Base-by-base conservation (phyloP, 2,113 vertebrate species). In the Etheostoma cragini region DNA sequence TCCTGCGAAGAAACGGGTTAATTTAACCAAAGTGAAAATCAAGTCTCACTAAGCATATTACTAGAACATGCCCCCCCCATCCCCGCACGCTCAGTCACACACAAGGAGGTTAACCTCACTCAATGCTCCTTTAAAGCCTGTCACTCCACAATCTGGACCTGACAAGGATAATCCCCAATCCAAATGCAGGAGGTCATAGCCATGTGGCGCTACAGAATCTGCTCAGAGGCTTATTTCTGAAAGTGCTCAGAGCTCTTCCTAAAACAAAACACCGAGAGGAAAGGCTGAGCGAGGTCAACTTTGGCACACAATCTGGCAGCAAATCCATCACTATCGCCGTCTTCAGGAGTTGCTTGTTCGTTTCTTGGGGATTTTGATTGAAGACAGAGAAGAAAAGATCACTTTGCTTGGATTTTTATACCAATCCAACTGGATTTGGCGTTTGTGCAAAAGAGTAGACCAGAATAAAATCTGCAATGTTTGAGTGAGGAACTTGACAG, bases 101-200 rank as follows among this genome's bases (percentile, higher is more conserved):
- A 72, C 65, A 84, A 87, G 88, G 92, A 83, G 91, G 87, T 90
- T 83, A 94, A 92, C 80, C 87, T 87, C 62, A 77, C 47, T 82
- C 47, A 8, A 33, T 62, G 46, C 84, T 79, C 53, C 72, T 81
- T 75, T 89, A 89, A 93, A 93, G 81, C 90, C 89, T 82, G 81
- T 91, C 87, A 89, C 72, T 87, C 57, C 5, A 8, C 87, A 92
- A 89, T 91, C 92, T 92, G 93, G 78, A 85, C 72, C 78, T 65
- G 62, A 53, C 47, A 5, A n/a, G 81, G 91, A 89, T 95, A 92
- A 95, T 93, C 92, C 91, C 70, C 49, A 77, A 74, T 83, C 73
- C 62, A 49, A 64, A 76, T 1, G 49, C 64, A 75, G 42, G 80
- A 75, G 47, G 35, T 57, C 22, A 46, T 22, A 33, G 35, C 72